These are phyloP conservation scores for Borostomias antarcticus DNA, from an alignment of 2,797 vertebrate genomes.

Conservation along the genomic window DNA sequence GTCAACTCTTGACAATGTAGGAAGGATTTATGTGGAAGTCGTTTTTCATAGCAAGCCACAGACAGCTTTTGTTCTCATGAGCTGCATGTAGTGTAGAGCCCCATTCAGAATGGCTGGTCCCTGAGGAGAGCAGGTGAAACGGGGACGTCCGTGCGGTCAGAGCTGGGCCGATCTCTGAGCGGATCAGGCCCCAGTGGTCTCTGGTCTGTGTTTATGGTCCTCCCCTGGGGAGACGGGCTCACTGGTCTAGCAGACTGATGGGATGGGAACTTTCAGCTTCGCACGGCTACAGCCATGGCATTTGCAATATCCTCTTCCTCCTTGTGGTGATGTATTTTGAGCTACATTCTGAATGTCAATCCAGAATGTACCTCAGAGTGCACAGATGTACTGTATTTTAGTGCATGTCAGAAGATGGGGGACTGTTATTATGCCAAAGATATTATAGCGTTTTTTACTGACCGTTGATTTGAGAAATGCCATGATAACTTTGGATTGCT, in stretches of 20 bases:
- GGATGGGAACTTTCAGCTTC: conserved; percentile 51
- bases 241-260: conserved; percentile 52
- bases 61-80: conserved; percentile 20
- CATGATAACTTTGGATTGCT: conserved; percentile 20
- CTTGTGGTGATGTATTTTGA: background rate
- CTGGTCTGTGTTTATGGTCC: conserved; percentile 14
- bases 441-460: too few relatives aligned
- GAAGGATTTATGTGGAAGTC: too few relatives aligned
- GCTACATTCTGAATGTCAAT: too few relatives aligned
- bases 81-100: background rate
- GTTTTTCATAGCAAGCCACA: background rate
- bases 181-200: too few relatives aligned
- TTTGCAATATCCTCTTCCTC: background rate
- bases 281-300: conserved; percentile 22
- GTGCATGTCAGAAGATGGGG: too few relatives aligned
- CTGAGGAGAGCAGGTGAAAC: background rate
- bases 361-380: too few relatives aligned
- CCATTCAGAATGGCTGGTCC: background rate
- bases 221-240: conserved; percentile 32
- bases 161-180: too few relatives aligned
- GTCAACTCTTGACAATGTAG: too few relatives aligned
- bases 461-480: background rate
- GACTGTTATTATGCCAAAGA: too few relatives aligned
- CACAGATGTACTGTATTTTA: too few relatives aligned
- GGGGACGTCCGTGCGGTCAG: background rate